A percentile compares a stretch with the other conserved stretches of the same genome.
phyloP scores from a whole-genome alignment of 2,797 vertebrate genomes.

The Menidia menidia region DNA sequence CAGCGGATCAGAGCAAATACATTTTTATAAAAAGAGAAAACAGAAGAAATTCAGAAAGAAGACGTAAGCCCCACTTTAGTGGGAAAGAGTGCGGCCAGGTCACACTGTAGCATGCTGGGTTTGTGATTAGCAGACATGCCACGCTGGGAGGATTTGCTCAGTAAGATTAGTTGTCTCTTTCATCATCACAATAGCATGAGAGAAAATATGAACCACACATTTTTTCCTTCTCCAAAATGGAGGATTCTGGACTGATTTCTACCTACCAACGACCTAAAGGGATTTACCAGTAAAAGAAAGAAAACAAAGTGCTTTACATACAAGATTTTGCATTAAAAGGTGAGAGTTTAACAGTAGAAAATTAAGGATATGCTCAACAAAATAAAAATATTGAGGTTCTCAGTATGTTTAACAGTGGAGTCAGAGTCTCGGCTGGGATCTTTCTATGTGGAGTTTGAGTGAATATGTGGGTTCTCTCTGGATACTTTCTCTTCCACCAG shows the following conservation, averaged over 20 bases:
- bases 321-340: too few relatives aligned
- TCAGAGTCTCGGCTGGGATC: too few relatives aligned
- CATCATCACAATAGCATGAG: not conserved
- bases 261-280: not conserved
- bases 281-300: too few relatives aligned
- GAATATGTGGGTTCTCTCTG: too few relatives aligned
- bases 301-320: too few relatives aligned
- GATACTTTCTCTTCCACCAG: too few relatives aligned
- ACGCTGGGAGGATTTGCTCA: not conserved
- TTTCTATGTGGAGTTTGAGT: too few relatives aligned
- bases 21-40: not conserved
- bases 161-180: not conserved
- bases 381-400: too few relatives aligned
- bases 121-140: not conserved
- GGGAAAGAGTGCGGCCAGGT: not conserved
- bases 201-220: not conserved
- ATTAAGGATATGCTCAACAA: too few relatives aligned
- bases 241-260: not conserved
- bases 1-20: not conserved
- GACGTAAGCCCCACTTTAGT: not conserved
- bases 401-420: too few relatives aligned
- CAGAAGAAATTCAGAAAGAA: not conserved
- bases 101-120: not conserved
- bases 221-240: not conserved
- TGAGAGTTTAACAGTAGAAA: too few relatives aligned